phyloP scores from a whole-genome alignment of 2,888 invertebrate species.

The Drosophila paramelanica region DNA sequence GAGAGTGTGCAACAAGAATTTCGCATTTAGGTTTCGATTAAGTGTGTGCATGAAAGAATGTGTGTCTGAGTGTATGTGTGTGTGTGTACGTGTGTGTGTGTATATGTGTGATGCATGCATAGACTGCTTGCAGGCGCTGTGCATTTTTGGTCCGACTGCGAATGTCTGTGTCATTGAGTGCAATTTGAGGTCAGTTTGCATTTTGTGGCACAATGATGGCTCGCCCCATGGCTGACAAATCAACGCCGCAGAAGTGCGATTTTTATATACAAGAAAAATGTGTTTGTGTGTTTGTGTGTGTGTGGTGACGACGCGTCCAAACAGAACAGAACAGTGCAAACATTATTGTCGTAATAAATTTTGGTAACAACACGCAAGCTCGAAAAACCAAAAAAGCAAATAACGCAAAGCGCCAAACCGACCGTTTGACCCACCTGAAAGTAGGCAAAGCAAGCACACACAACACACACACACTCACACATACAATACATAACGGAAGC shows the following conservation, averaged over 20 bases:
- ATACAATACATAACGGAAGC: slow-evolving; percentile 49
- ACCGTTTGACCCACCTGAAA: slow-evolving; percentile 59
- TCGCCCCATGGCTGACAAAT: slow-evolving; percentile 14
- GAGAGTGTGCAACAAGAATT: slow-evolving; percentile 50
- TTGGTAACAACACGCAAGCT: slow-evolving; percentile 53
- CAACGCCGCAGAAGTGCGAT: slow-evolving; percentile 38
- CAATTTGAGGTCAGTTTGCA: slow-evolving; percentile 31
- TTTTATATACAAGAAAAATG: slow-evolving; percentile 39
- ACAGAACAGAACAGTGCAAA: slow-evolving; percentile 43
- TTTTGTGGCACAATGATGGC: slow-evolving; percentile 10
- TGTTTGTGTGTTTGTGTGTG: neutral
- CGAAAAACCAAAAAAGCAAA: slow-evolving; percentile 35
- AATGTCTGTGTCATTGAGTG: slow-evolving; percentile 22
- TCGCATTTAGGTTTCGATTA: slow-evolving; percentile 58
- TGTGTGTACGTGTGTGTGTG: neutral
- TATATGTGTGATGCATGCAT: slow-evolving; percentile 6
- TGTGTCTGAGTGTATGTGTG: neutral
- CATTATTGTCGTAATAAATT: slow-evolving; percentile 75
- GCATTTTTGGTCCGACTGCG: slow-evolving; percentile 28
- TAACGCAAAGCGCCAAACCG: slow-evolving; percentile 32
- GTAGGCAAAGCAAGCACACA: slow-evolving; percentile 50
- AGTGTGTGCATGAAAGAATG: slow-evolving; percentile 7
- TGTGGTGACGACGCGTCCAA: slow-evolving; percentile 10
- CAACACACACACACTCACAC: slow-evolving; percentile 9
- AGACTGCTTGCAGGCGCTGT: slow-evolving; percentile 17